A percentile compares a stretch with the other conserved stretches of the same genome.
Evolutionary conservation across 2,888 invertebrate genomes (phyloP).

Genomic region (Nyleta sp.): DNA sequence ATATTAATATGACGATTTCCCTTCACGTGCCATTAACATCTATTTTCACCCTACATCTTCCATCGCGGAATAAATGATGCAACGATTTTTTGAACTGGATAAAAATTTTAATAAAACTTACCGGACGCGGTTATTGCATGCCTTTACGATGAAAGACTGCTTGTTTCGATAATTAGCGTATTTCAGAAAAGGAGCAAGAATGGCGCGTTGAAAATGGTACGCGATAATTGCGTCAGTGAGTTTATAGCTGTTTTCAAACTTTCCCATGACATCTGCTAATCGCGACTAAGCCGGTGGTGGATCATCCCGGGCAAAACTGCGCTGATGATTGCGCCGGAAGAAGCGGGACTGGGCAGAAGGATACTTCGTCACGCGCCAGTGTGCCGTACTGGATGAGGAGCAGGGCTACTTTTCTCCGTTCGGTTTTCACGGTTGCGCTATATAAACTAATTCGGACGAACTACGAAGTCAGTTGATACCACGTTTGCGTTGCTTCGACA

Average conservation of each 20-base stretch:
- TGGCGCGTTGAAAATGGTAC: conserved; percentile 49
- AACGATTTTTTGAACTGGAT: conserved; percentile 13
- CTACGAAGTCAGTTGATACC: conserved; percentile 75
- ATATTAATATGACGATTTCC: conserved; percentile 16
- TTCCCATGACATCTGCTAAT: conserved; percentile 66
- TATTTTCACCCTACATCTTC: conserved; percentile 43
- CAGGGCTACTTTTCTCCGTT: conserved; percentile 74
- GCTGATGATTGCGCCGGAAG: conserved; percentile 62
- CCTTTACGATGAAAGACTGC: conserved; percentile 21
- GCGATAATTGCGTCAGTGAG: conserved; percentile 56
- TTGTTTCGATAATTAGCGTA: conserved; percentile 30
- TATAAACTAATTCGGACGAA: conserved; percentile 77
- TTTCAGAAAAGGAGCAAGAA: conserved; percentile 20
- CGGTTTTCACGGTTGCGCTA: conserved; percentile 71
- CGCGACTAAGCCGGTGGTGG: conserved; percentile 49
- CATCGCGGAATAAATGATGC: conserved; percentile 11
- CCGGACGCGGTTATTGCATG: conserved; percentile 10
- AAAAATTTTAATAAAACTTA: conserved; percentile 10
- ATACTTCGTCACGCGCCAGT: conserved; percentile 80
- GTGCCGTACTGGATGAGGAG: conserved; percentile 77
- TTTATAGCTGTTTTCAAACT: conserved; percentile 60
- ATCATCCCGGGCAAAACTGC: conserved; percentile 58
- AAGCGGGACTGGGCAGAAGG: conserved; percentile 71
- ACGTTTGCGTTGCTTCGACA: conserved; percentile 67
- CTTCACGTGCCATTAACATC: conserved; percentile 32